These are phyloP conservation scores for Tenthredo scrophulariae DNA, from an alignment of 2,888 invertebrate species.

Conservation along the genomic window DNA sequence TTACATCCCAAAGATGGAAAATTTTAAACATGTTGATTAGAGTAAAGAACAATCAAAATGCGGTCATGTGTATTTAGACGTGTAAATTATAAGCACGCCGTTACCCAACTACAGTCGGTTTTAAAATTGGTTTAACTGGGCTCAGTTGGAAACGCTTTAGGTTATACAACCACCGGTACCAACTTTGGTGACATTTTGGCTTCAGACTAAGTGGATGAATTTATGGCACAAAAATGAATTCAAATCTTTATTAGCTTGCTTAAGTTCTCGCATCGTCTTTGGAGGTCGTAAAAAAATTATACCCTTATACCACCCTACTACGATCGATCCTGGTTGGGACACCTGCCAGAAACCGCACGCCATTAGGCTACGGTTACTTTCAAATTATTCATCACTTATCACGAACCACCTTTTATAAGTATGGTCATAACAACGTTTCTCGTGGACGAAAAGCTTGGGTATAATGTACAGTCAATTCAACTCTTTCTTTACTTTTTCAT, in stretches of 20 bases:
- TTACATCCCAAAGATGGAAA: background rate
- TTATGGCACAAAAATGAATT: background rate
- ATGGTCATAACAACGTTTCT: background rate
- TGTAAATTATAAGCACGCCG: background rate
- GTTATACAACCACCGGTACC: background rate
- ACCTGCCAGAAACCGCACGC: slow-evolving; percentile 33
- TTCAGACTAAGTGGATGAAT: background rate
- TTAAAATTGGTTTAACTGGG: background rate
- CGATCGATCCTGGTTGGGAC: slow-evolving; percentile 32
- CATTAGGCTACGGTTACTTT: slow-evolving; percentile 24
- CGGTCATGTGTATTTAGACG: background rate
- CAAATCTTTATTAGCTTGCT: background rate
- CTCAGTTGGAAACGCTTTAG: background rate
- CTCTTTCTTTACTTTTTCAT: background rate
- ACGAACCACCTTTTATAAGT: background rate
- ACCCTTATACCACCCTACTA: background rate
- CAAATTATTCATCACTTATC: slow-evolving; percentile 39
- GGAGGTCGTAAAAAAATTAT: background rate
- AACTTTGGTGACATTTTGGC: background rate
- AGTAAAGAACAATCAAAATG: background rate
- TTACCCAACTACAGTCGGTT: background rate
- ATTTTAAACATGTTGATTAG: background rate
- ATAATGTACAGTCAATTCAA: background rate
- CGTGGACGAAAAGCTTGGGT: background rate
- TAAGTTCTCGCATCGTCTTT: background rate